Evolutionary conservation across 2,797 vertebrate genomes (phyloP).

Genomic region (Chelon labrosus): DNA sequence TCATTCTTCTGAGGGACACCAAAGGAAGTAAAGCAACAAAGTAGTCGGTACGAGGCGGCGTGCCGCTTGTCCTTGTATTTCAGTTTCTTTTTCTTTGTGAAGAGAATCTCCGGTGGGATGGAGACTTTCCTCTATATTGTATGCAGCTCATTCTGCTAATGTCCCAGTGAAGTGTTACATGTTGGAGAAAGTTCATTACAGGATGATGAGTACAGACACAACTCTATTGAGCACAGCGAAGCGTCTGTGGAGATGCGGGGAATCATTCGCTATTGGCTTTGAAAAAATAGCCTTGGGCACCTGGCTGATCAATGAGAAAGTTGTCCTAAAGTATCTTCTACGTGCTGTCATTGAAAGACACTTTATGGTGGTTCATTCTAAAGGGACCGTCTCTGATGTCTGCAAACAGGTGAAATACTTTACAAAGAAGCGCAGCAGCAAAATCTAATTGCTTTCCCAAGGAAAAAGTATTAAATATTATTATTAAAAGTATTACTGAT

Average conservation of each 20-base stretch:
- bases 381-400: not conserved
- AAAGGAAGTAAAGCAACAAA: constrained; percentile 28
- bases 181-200: constrained; percentile 25
- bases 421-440: not conserved
- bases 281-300: constrained; percentile 19
- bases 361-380: not conserved
- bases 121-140: not conserved
- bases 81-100: constrained; percentile 1
- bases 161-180: constrained; percentile 21
- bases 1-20: constrained; percentile 36
- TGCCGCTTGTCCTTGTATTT: constrained; percentile 36
- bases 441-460: not conserved
- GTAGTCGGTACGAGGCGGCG: constrained; percentile 7
- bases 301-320: constrained; percentile 15
- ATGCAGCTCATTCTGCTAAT: not conserved
- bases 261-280: constrained; percentile 25
- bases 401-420: not conserved
- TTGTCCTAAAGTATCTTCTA: not conserved
- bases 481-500: too few species aligned
- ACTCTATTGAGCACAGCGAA: not conserved
- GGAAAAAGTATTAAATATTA: too few species aligned
- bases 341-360: not conserved
- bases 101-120: not conserved
- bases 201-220: constrained; percentile 11
- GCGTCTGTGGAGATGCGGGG: not conserved